These are phyloP conservation scores for Natrix natrix DNA, from an alignment of 2,797 vertebrate genomes.

Conservation along the genomic window DNA sequence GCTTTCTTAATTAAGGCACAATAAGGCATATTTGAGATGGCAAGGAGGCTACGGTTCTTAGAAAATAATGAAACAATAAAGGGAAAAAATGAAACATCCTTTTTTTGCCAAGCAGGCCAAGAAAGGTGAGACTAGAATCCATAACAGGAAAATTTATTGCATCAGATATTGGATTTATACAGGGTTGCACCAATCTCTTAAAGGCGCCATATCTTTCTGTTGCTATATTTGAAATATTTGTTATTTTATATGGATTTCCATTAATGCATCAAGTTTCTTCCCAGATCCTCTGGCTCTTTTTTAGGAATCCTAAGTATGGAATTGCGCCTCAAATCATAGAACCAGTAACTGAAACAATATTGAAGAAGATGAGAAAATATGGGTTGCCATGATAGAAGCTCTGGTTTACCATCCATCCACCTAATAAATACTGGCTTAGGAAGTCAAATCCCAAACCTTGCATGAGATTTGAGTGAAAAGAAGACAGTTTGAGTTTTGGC, in stretches of 20 bases:
- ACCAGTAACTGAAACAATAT: not conserved
- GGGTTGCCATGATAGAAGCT: not conserved
- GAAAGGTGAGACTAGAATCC: not conserved
- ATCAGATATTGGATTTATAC: not conserved
- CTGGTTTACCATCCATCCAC: not conserved
- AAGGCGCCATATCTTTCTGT: not conserved
- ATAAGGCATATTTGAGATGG: not conserved
- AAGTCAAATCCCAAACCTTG: not conserved
- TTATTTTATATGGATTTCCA: not conserved
- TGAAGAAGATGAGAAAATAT: not conserved
- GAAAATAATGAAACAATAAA: not conserved
- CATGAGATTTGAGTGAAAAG: not conserved
- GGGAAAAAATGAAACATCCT: not conserved
- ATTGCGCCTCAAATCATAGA: not conserved
- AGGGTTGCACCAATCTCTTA: not conserved
- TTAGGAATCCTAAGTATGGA: not conserved
- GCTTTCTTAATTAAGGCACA: not conserved
- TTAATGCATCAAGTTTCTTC: not conserved
- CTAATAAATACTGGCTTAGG: not conserved
- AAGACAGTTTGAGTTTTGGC: not conserved
- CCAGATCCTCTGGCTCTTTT: not conserved
- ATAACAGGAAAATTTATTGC: not conserved
- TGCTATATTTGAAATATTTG: not conserved
- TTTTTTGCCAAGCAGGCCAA: not conserved
- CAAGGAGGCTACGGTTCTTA: not conserved